Conservation (phyloP, 2,888 invertebrate genomes). For the Tanytarsus gracilentus region DNA sequence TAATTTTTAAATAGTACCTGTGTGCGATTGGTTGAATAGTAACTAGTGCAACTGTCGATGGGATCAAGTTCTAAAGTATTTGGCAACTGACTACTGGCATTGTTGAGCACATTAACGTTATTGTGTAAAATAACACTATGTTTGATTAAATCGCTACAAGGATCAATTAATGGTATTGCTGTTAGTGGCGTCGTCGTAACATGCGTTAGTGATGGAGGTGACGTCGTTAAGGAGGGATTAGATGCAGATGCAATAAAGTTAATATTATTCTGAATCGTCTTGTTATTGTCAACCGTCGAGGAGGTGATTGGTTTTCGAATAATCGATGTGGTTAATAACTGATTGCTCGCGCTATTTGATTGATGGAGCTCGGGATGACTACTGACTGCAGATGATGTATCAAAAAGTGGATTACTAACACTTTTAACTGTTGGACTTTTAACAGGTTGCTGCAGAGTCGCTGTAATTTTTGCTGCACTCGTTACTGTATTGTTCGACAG, state of each 20-base stretch:
- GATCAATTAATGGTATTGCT: conserved; percentile 21
- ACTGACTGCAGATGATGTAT: conserved; percentile 16
- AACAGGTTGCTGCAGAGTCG: conserved; percentile 40
- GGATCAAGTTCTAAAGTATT: conserved; percentile 26
- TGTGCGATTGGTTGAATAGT: conserved; percentile 24
- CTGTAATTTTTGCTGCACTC: conserved; percentile 36
- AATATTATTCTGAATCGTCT: conserved; percentile 21
- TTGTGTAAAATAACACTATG: conserved; percentile 20
- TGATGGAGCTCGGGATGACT: conserved; percentile 32
- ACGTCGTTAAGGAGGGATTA: neutral
- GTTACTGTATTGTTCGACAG: conserved; percentile 46
- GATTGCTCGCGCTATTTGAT: conserved; percentile 27
- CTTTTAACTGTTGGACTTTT: conserved; percentile 35
- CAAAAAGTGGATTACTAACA: conserved; percentile 20
- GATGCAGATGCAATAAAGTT: conserved; percentile 16
- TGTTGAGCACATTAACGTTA: conserved; percentile 26
- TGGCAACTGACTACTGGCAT: conserved; percentile 24
- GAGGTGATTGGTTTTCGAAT: conserved; percentile 27
- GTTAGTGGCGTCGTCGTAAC: neutral
- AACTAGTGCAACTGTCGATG: conserved; percentile 24
- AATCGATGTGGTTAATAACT: conserved; percentile 24
- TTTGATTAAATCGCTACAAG: conserved; percentile 18
- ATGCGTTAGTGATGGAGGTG: neutral
- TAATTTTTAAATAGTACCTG: conserved; percentile 17
- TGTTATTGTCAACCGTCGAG: conserved; percentile 16